Evolutionary conservation across 2,888 invertebrate species (phyloP).

Genomic region (Pandemis heparana): DNA sequence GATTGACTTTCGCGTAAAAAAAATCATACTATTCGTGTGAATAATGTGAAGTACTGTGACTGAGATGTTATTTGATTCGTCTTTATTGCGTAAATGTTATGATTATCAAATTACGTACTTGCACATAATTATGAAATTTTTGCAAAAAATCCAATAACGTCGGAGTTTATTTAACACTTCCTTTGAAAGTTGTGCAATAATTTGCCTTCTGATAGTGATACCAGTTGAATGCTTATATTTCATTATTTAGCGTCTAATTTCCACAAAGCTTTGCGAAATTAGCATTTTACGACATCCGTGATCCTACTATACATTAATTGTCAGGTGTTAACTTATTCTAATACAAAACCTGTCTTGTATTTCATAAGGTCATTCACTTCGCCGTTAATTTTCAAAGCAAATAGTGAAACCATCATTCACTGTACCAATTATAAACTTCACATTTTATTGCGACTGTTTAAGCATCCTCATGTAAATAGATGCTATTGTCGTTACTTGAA

Average conservation of each 20-base stretch:
- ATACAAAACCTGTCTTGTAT: conserved; percentile 20
- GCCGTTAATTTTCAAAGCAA: conserved; percentile 11
- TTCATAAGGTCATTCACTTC: conserved; percentile 28
- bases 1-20: too few relatives aligned
- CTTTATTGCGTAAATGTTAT: neutral
- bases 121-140: neutral
- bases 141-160: neutral
- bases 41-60: too few relatives aligned
- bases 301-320: conserved; percentile 22
- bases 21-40: too few relatives aligned
- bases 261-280: conserved; percentile 6
- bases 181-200: neutral
- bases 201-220: too few relatives aligned
- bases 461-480: neutral
- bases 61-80: neutral
- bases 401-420: conserved; percentile 18
- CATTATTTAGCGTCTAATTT: neutral
- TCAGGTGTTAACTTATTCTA: conserved; percentile 24
- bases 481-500: neutral
- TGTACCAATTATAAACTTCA: neutral
- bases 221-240: neutral
- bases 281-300: conserved; percentile 13
- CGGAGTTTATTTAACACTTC: neutral
- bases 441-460: conserved; percentile 6
- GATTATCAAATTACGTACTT: neutral